Evolutionary conservation across 2,888 invertebrate species (phyloP), one percentile per base, ranked within the genome.

Genomic region (Lepidonotus clava): DNA sequence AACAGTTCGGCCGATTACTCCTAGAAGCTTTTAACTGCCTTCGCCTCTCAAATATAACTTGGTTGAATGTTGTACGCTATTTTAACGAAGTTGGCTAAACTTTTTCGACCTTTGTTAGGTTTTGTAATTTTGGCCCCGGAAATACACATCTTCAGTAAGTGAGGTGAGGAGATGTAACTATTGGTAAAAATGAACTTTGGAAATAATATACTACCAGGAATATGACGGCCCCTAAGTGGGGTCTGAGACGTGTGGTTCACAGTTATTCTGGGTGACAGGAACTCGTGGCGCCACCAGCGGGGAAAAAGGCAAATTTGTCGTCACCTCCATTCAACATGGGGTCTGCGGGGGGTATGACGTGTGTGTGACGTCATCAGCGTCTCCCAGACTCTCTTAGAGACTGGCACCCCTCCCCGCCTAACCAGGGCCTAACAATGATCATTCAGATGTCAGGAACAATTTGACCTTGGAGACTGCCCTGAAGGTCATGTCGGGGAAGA

Each of bases 361-460:
- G n/a, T n/a, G n/a, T n/a, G n/a, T n/a, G n/a, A n/a, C n/a, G n/a
- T n/a, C n/a, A n/a, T n/a, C n/a, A n/a, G n/a, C n/a, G n/a, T n/a
- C n/a, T n/a, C n/a, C n/a, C n/a, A n/a, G n/a, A n/a, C n/a, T n/a
- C n/a, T n/a, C n/a, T n/a, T n/a, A n/a, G n/a, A n/a, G n/a, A n/a
- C 14, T 11, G 32, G 66, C 66, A 18, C 66, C 38, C 71, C 38
- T 71, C 14, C n/a, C n/a, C n/a, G n/a, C n/a, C 51, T 51, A 21
- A 51, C 51, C 51, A 14, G 51, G 21, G 11, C 51, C 51, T 46
- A 80, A 80, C 80, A 80, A 80, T 46, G 80, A 80, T 41, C 80
- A 80, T 80, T 80, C 80, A 80, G 32, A n/a, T 32, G 80, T 80
- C 80, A 46, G 46, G 28, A 21, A 21, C 46, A 80, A 80, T 80